Conservation (phyloP, 2,888 invertebrate species). For the Dastarcus helophoroides region DNA sequence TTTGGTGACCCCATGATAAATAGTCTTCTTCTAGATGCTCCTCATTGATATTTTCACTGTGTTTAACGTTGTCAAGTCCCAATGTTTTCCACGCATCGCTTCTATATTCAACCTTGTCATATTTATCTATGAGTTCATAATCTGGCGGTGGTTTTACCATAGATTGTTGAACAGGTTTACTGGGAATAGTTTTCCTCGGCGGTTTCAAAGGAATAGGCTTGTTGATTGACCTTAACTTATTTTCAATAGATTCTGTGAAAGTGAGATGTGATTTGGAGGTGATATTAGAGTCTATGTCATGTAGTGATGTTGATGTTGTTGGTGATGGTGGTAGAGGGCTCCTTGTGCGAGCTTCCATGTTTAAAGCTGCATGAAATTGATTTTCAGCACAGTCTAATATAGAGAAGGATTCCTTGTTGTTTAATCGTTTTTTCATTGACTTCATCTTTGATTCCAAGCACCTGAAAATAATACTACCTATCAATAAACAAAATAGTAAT, state of each 20-base stretch:
- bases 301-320: conserved; percentile 36
- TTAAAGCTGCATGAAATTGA: conserved; percentile 61
- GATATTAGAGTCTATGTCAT: conserved; percentile 36
- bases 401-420: conserved; percentile 47
- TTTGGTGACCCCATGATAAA: conserved; percentile 35
- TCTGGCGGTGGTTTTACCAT: conserved; percentile 13
- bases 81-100: conserved; percentile 74
- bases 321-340: conserved; percentile 59
- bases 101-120: conserved; percentile 66
- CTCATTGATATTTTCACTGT: conserved; percentile 45
- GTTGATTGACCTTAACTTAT: conserved; percentile 15
- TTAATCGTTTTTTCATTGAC: conserved; percentile 72
- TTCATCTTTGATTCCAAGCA: conserved; percentile 77
- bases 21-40: conserved; percentile 36
- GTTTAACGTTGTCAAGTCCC: conserved; percentile 61
- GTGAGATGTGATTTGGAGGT: conserved; percentile 24
- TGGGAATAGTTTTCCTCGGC: conserved; percentile 31
- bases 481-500: too few relatives aligned
- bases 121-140: conserved; percentile 45
- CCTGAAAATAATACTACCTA: too few relatives aligned
- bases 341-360: conserved; percentile 70
- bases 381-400: conserved; percentile 60
- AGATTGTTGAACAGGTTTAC: conserved; percentile 4
- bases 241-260: neutral
- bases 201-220: conserved; percentile 21